phyloP scores from a whole-genome alignment of 2,888 invertebrate species.

The Cheilosia variabilis region DNA sequence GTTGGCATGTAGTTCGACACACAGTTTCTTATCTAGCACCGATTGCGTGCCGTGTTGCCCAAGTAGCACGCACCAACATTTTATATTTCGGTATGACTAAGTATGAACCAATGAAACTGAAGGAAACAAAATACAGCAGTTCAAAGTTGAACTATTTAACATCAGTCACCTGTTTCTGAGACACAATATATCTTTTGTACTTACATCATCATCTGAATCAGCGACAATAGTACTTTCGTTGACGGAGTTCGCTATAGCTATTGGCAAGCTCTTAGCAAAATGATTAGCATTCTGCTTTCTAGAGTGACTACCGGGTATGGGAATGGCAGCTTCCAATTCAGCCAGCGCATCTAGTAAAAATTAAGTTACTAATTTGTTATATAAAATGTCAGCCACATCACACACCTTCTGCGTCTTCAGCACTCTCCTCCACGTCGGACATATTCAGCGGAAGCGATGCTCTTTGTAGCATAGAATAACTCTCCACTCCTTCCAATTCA shows the following conservation, averaged over 20 bases:
- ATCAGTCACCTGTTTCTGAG: slow-evolving; percentile 7
- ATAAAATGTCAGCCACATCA: slow-evolving; percentile 53
- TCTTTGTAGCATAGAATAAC: slow-evolving; percentile 56
- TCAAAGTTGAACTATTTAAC: not conserved
- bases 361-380: slow-evolving; percentile 47
- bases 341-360: slow-evolving; percentile 80
- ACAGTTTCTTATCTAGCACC: too few relatives aligned
- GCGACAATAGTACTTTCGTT: slow-evolving; percentile 76
- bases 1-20: too few relatives aligned
- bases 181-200: slow-evolving; percentile 30
- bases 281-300: slow-evolving; percentile 76
- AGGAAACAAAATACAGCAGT: too few relatives aligned
- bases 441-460: slow-evolving; percentile 77
- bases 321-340: slow-evolving; percentile 81
- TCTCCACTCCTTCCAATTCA: slow-evolving; percentile 88
- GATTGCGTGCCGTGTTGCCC: too few relatives aligned
- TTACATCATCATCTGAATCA: slow-evolving; percentile 80
- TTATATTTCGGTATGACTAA: too few relatives aligned
- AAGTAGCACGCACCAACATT: too few relatives aligned
- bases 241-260: slow-evolving; percentile 87
- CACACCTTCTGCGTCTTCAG: slow-evolving; percentile 91
- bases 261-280: slow-evolving; percentile 91
- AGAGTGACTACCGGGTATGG: slow-evolving; percentile 78
- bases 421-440: slow-evolving; percentile 88
- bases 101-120: too few relatives aligned